A percentile compares a stretch with the other conserved stretches of the same genome.
Evolutionary conservation across 2,113 vertebrate species (phyloP).

Genomic region (Lepidothrix coronata): DNA sequence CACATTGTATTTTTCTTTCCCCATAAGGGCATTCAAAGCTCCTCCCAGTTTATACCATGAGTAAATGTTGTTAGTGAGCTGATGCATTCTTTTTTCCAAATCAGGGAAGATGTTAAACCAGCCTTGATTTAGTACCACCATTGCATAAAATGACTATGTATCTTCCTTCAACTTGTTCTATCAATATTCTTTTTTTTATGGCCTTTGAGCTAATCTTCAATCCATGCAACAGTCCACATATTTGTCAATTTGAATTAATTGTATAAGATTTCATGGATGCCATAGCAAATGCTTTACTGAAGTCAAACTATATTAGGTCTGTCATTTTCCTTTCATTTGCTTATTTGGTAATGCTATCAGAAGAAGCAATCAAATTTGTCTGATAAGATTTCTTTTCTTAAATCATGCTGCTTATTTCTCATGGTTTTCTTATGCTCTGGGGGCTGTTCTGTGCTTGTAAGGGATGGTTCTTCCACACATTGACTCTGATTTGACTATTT

Average conservation of each 20-base stretch:
- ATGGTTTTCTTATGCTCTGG: neutral
- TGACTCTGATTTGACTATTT: neutral
- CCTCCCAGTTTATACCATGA: neutral
- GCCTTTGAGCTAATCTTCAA: slow-evolving; percentile 42
- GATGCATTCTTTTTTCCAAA: neutral
- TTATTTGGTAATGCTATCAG: slow-evolving; percentile 42
- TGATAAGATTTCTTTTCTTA: slow-evolving; percentile 40
- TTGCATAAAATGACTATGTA: neutral
- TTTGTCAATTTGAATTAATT: slow-evolving; percentile 48
- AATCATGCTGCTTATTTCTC: neutral
- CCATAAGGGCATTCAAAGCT: neutral
- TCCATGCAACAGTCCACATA: neutral
- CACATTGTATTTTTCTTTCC: neutral
- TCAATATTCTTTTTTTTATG: slow-evolving; percentile 38
- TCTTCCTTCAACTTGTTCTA: neutral
- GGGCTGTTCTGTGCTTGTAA: neutral
- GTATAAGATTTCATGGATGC: neutral
- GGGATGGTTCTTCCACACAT: neutral
- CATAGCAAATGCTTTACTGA: neutral
- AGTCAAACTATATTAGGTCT: slow-evolving; percentile 50
- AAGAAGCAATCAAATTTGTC: slow-evolving; percentile 47
- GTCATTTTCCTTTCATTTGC: slow-evolving; percentile 44
- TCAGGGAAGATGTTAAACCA: slow-evolving; percentile 8
- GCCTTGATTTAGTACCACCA: slow-evolving; percentile 1
- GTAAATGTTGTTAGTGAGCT: neutral